Percentiles rank a stretch among this genome's conserved stretches.
Conservation (phyloP, 2,888 invertebrate species). For the Fragum whitleyi region DNA sequence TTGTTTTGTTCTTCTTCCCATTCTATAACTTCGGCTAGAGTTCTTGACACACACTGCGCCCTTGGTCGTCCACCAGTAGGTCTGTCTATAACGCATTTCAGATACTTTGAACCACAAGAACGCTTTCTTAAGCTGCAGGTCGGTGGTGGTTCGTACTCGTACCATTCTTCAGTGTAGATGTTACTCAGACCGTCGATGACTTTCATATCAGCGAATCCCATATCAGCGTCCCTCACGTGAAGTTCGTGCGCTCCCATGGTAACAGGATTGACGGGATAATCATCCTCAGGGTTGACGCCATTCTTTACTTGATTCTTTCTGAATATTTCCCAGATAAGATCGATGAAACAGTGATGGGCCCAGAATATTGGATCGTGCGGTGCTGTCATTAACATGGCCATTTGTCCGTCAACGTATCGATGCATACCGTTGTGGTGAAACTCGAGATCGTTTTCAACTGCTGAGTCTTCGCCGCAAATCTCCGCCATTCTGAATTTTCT, state of each 20-base stretch:
- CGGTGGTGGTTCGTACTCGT: constrained; percentile 72
- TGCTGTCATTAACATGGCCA: constrained; percentile 71
- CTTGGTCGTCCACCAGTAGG: not conserved
- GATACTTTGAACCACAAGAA: constrained; percentile 71
- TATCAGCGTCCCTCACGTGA: constrained; percentile 65
- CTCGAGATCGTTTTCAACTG: constrained; percentile 67
- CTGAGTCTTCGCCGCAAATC: constrained; percentile 68
- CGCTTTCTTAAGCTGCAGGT: constrained; percentile 60
- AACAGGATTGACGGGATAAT: constrained; percentile 62
- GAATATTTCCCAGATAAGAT: constrained; percentile 75
- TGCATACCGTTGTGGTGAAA: constrained; percentile 75
- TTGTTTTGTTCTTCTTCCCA: constrained; percentile 41
- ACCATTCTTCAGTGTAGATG: constrained; percentile 62
- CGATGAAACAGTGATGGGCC: constrained; percentile 73
- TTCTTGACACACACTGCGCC: constrained; percentile 61
- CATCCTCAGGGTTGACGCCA: constrained; percentile 46
- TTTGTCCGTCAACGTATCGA: constrained; percentile 75
- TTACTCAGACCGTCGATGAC: constrained; percentile 69
- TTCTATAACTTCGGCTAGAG: constrained; percentile 56
- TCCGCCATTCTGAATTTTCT: constrained; percentile 38
- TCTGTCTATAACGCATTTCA: constrained; percentile 63
- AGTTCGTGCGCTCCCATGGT: constrained; percentile 61
- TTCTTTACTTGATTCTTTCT: constrained; percentile 59
- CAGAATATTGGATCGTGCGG: constrained; percentile 76
- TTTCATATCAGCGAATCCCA: constrained; percentile 71